These are phyloP conservation scores for Mesoclemmys tuberculata DNA, from an alignment of 2,113 vertebrate genomes.

Conservation along the genomic window DNA sequence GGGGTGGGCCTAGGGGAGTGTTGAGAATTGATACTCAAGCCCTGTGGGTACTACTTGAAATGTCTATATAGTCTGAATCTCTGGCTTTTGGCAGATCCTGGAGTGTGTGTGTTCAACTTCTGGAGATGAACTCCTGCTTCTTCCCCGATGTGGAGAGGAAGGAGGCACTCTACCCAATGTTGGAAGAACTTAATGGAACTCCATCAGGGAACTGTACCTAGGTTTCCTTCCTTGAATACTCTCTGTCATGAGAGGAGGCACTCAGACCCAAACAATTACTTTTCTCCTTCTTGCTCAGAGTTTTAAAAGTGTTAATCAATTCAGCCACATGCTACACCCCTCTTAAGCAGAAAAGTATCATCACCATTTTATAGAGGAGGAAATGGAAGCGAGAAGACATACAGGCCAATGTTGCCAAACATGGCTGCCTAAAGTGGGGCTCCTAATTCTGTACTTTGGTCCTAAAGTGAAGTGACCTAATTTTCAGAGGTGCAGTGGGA, in stretches of 20 bases:
- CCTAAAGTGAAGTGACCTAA: neutral
- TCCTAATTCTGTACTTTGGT: fast-evolving
- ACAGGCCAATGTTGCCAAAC: neutral
- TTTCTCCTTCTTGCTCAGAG: neutral
- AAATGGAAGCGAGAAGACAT: neutral
- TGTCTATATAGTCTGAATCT: neutral
- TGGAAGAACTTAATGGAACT: neutral
- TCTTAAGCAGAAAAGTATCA: conserved; percentile 14
- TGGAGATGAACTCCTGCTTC: neutral
- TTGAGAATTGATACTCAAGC: conserved; percentile 48
- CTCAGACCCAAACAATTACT: neutral
- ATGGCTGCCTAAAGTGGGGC: neutral
- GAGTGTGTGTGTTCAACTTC: neutral
- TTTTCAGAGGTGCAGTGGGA: fast-evolving
- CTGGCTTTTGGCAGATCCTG: neutral
- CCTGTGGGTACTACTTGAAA: conserved; percentile 20
- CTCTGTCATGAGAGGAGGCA: neutral
- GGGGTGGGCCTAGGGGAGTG: neutral
- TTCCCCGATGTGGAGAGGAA: neutral
- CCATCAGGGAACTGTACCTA: neutral
- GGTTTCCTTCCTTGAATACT: neutral
- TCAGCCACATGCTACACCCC: neutral
- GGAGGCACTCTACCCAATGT: neutral
- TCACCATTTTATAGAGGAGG: neutral
- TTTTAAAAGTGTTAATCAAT: conserved; percentile 52